Evolutionary conservation across 2,888 invertebrate genomes (phyloP), one percentile per base, ranked within the genome.

Genomic region (Apamea epomidion): DNA sequence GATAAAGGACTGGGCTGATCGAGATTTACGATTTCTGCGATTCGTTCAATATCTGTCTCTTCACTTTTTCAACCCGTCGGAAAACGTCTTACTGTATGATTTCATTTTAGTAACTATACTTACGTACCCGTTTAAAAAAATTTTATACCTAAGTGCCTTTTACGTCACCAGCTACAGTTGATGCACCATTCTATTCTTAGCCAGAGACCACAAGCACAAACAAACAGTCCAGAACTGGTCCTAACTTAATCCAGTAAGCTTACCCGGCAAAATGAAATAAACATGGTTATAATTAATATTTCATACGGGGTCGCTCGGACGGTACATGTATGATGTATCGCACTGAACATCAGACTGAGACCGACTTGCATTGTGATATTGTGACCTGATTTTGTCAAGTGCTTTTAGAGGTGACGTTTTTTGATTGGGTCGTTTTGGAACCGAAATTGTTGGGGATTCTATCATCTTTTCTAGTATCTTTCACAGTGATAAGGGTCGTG

Each of bases 331-430:
- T 92, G 91, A 92, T 92, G 92, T 93, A 93, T 91, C 91, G 88
- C 85, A 84, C 84, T 89, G 87, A 86, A 89, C 86, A 90, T 84
- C 92, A 87, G 86, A 90, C 87, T 88, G 88, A 87, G 88, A 84
- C 89, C 90, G 87, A 88, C 89, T 89, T 86, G 91, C 89, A 93
- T 93, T 93, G 92, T 92, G 91, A 90, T 91, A 91, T 89, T 90
- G 89, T 93, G 94, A 93, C 94, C 94, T 90, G 91, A 90, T 93
- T 94, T 88, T 76, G 83, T 74, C 29, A 68, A 65, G 72, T 78
- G 71, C 84, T 64, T 92, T 93, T 92, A 92, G 32, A 67, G 0
- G 14, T 68, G 73, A 76, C 82, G 84, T 83, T 67, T 73, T 74
- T 83, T 48, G 29, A 74, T 29, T 75, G 42, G 29, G 16, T 42